A percentile compares a stretch with the other conserved stretches of the same genome.
Conservation (phyloP, 2,797 vertebrate species). For the Poecilia picta region DNA sequence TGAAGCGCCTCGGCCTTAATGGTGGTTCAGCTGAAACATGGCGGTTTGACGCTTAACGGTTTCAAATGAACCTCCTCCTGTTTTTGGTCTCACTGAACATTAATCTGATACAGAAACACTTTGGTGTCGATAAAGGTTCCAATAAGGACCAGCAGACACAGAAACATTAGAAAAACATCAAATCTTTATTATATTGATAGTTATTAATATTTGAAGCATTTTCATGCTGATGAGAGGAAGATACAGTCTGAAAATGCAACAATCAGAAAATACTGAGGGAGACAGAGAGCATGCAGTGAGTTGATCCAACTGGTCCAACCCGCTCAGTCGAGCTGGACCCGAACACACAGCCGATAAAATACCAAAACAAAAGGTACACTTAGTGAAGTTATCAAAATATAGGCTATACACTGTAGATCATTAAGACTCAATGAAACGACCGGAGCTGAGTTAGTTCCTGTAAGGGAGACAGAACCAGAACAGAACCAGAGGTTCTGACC, state of each 20-base stretch:
- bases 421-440: conserved; percentile 61
- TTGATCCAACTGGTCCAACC: conserved; percentile 43
- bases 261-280: conserved; percentile 57
- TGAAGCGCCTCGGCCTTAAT: too few species aligned
- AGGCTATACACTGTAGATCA: conserved; percentile 65
- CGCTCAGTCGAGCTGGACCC: conserved; percentile 35
- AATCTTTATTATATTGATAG: conserved; percentile 80
- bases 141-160: conserved; percentile 26
- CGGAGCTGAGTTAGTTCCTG: conserved; percentile 39
- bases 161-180: conserved; percentile 74
- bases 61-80: too few species aligned
- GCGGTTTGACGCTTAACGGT: too few species aligned
- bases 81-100: neutral
- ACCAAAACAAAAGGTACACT: conserved; percentile 74
- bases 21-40: too few species aligned
- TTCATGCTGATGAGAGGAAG: conserved; percentile 80
- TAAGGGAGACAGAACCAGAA: conserved; percentile 33
- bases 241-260: conserved; percentile 49
- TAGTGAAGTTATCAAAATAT: conserved; percentile 82
- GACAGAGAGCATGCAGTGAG: conserved; percentile 77
- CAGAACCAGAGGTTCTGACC: neutral
- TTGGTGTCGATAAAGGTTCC: neutral
- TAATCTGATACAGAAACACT: neutral
- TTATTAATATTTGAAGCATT: conserved; percentile 65
- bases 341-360: conserved; percentile 26